phyloP scores from a whole-genome alignment of 1,140 invertebrate species.

The Alviniconcha marisindica region DNA sequence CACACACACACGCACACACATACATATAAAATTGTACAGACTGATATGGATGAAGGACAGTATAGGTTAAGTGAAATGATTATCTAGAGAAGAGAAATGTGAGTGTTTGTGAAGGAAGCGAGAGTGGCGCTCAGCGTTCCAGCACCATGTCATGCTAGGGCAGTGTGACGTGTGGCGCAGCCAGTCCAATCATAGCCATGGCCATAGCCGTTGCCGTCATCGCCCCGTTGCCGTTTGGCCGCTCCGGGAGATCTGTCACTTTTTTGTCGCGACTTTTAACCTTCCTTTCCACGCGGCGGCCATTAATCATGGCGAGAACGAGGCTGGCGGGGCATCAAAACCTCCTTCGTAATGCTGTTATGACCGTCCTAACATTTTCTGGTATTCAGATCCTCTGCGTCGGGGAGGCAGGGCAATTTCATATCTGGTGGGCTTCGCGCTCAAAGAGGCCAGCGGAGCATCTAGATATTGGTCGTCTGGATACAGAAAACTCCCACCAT shows the following conservation, averaged over 20 bases:
- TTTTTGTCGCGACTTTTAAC: not conserved
- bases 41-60: too few relatives aligned
- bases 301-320: not conserved
- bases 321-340: not conserved
- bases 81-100: too few relatives aligned
- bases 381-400: not conserved
- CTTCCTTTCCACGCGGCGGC: not conserved
- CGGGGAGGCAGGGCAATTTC: not conserved
- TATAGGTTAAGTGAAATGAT: too few relatives aligned
- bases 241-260: constrained; percentile 8
- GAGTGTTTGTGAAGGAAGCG: too few relatives aligned
- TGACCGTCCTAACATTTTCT: constrained; percentile 5
- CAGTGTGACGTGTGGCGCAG: too few relatives aligned
- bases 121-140: too few relatives aligned
- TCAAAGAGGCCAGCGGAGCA: too few relatives aligned
- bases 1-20: too few relatives aligned
- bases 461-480: too few relatives aligned
- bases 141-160: too few relatives aligned
- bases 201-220: not conserved
- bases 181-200: not conserved
- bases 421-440: constrained; percentile 1
- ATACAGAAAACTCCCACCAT: too few relatives aligned
- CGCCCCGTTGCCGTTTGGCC: not conserved
- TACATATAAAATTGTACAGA: too few relatives aligned
- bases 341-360: constrained; percentile 24